Evolutionary conservation across 2,113 vertebrate genomes (phyloP), one percentile per base, ranked within the genome.

Genomic region (Gavia stellata): DNA sequence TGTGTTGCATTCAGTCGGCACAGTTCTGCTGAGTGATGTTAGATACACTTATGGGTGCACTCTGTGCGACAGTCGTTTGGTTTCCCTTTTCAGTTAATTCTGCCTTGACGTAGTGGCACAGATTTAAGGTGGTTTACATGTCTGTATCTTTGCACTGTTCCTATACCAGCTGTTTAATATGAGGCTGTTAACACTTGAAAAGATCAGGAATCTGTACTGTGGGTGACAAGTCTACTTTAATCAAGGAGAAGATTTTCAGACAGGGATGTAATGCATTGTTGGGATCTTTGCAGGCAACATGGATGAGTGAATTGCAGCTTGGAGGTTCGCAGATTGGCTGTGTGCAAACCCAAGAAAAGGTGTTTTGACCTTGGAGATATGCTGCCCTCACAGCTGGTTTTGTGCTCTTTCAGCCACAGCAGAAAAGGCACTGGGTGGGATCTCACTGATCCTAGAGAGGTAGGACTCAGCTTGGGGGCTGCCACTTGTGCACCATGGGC

Each of bases 1-100:
- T 2, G 4, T 4, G 16, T 28, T 31, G 36, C 24, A 4, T 29
- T 70, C 72, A 25, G 2, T 23, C 1, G 0, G 53, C n/a, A 28
- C 17, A 15, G 53, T 44, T 53, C 38, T 63, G 79, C 55, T 63
- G 49, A 63, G 36, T 42, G 12, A 42, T 1, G 1, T 55, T 13
- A 34, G 47, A 6, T 18, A 8, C 5, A 6, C 16, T 19, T 15
- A 70, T 1, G 3, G 34, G 16, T 47, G 33, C 26, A 5, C n/a
- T 49, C n/a, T 15, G 21, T 20, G 34, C 47, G n/a, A 20, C 15
- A 15, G 11, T 33, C 0, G 0, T 3, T 38, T 10, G 33, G 56
- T 55, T 63, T 80, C 55, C 61, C 33, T 67, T 40, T 56, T 44
- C 79, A 68, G 10, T 50, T 61, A 62, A 56, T 33, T 70, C 38